Base-by-base conservation (phyloP, 1,140 invertebrate species). In the Dendroctonus ponderosae region DNA sequence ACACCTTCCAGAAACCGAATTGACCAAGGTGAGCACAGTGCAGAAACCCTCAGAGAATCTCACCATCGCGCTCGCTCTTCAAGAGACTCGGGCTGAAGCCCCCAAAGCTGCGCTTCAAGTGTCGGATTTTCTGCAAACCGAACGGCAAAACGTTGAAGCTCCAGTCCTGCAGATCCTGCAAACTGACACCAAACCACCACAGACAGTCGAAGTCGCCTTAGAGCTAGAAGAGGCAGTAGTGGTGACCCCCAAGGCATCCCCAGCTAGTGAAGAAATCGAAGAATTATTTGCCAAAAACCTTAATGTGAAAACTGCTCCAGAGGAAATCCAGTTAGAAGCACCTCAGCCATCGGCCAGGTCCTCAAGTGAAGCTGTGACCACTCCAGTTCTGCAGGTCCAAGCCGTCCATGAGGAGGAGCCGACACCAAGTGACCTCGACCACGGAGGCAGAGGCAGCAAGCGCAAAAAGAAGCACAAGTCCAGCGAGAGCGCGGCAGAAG, bases 381-480 rank as follows among this genome's bases (percentile, higher is more conserved):
- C 75, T 57, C 71, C 77, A 59, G 72, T 78, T 70, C 59, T 73
- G 37, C 78, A 79, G 71, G 63, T 71, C 14, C 73, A 78, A 70
- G 73, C 70, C 56, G 73, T 75, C 42, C 70, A 76, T 40, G 72
- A 75, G 15, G 75, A 76, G 59, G 60, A 66, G 3, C 71, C 78
- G 14, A 79, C 79, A 42, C 78, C 76, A 53, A 81, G 78, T 65
- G 80, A 81, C 57, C 73, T 78, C 7, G 81, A 82, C 42, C 66
- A 77, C 66, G 72, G 74, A 62, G 66, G 78, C 62, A 76, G 80
- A 67, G 79, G 76, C 58, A 82, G 76, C 74, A 78, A 78, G 66
- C 81, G 81, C 76, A 82, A 82, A 77, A 83, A 83, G 77, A 82
- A 81, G 77, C 77, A 78, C 48, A 76, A 77, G 49, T 60, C 62